Evolutionary conservation across 1,140 invertebrate species (phyloP), one percentile per base, ranked within the genome.

Genomic region (Zaprionus capensis): DNA sequence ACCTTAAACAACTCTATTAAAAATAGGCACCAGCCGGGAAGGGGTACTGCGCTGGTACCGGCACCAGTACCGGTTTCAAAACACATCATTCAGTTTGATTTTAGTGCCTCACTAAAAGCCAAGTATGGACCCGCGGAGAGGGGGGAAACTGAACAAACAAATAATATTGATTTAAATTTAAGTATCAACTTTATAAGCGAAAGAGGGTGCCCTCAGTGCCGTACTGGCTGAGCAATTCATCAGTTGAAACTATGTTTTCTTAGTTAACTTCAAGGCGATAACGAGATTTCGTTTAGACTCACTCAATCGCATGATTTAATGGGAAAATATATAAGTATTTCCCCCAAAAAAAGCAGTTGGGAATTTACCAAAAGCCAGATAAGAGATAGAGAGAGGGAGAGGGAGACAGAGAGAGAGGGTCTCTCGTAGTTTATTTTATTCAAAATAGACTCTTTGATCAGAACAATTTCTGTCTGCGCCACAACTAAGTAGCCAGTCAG

Each of bases 1-100:
- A 72, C 81, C 83, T 85, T 87, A 80, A 80, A 87, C 83, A 82
- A 78, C 77, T 87, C 83, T 67, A 83, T 87, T 82, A 83, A 82
- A 87, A 72, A 51, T 51, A 51, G 46, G 46, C 46, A 49, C 15
- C 38, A 36, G 58, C 17, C 38, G 46, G 31, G n/a, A 14, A 69
- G 28, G 28, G 28, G 41, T 11, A 22, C 36, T 0, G 31, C 6
- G 9, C 7, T 17, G 61, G 49, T 56, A 38, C 31, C n/a, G 12
- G 12, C 4, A 14, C 20, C 14, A n/a, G 36, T 65, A 71, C 20
- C 46, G 46, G 78, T 87, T 87, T 83, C 77, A 76, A 87, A 87
- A 87, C 70, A 82, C 73, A 82, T 75, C 64, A 67, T 63, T 38
- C 36, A 69, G 73, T 61, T 38, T 46, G 46, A 11, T 68, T 71